phyloP scores from a whole-genome alignment of 2,888 invertebrate genomes.

The Cenopis cana region DNA sequence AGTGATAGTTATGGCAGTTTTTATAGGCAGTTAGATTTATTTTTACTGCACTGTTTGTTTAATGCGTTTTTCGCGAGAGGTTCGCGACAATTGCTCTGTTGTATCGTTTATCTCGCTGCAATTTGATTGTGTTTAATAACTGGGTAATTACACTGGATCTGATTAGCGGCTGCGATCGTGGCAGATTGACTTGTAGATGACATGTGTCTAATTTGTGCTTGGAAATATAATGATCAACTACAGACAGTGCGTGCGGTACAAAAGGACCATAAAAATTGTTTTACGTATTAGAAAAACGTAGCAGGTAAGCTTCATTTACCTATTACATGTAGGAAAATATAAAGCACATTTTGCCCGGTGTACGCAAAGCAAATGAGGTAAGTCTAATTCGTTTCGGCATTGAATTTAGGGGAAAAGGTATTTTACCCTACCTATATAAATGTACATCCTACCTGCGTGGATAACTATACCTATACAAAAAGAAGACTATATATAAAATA shows the following conservation, averaged over 20 bases:
- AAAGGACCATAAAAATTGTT: neutral
- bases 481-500: too few species aligned
- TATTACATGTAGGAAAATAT: too few species aligned
- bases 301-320: too few species aligned
- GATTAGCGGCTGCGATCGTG: neutral
- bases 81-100: constrained; percentile 72
- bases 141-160: neutral
- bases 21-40: constrained; percentile 86
- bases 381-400: too few species aligned
- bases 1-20: constrained; percentile 85
- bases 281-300: too few species aligned
- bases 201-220: neutral
- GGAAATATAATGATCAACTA: neutral
- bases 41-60: constrained; percentile 85
- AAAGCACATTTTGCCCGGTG: too few species aligned
- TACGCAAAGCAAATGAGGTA: too few species aligned
- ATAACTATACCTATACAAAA: too few species aligned
- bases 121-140: constrained; percentile 26
- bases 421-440: too few species aligned
- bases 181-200: neutral
- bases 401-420: too few species aligned
- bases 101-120: constrained; percentile 56
- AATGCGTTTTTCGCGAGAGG: constrained; percentile 80
- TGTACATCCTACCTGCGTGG: too few species aligned
- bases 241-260: neutral